Percentiles rank a stretch among this genome's conserved stretches.
Conservation (phyloP, 2,113 vertebrate genomes). For the Eretmochelys imbricata region DNA sequence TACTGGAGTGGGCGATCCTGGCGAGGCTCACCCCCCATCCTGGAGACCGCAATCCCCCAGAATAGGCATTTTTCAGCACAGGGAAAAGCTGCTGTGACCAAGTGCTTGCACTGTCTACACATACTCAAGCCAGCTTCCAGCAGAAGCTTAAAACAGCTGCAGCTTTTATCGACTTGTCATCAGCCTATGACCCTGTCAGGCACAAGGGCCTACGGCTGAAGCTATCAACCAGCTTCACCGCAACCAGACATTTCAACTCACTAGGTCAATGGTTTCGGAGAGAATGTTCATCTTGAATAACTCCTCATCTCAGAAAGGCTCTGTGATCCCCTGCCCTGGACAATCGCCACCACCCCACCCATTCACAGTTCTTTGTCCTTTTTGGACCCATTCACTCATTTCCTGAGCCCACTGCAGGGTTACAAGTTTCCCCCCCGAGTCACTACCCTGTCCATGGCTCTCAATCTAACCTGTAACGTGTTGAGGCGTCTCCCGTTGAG, state of each 20-base stretch:
- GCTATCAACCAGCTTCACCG: not conserved
- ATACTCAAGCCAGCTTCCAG: not conserved
- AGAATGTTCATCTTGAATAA: not conserved
- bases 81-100: not conserved
- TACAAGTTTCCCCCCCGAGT: rapidly evolving
- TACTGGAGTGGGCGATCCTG: not conserved
- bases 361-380: not conserved
- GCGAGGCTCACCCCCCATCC: not conserved
- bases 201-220: not conserved
- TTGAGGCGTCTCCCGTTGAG: slow-evolving; percentile 93
- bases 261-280: not conserved
- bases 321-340: not conserved
- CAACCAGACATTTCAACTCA: not conserved
- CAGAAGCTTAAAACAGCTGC: not conserved
- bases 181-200: not conserved
- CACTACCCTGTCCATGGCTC: not conserved
- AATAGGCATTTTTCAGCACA: not conserved
- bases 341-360: not conserved
- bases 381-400: not conserved
- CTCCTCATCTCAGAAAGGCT: not conserved
- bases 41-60: no score
- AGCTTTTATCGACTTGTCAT: not conserved
- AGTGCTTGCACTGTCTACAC: not conserved
- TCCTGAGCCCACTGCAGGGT: not conserved
- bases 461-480: slow-evolving; percentile 89